Evolutionary conservation across 2,888 invertebrate species (phyloP).

Genomic region (Drosophila subquinaria): DNA sequence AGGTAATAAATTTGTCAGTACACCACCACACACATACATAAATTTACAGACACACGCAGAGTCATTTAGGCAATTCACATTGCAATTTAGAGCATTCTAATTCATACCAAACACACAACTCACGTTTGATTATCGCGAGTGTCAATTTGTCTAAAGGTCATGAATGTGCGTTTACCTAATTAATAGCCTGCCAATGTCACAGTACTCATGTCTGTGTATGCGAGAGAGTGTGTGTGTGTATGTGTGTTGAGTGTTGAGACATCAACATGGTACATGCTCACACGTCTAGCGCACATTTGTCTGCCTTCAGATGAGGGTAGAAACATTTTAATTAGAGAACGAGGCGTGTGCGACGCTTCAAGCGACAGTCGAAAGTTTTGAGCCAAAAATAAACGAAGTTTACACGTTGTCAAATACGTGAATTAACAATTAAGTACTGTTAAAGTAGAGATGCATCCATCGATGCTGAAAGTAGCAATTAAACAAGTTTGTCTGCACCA

Average conservation of each 20-base stretch:
- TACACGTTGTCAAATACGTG: conserved; percentile 26
- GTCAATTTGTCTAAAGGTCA: conserved; percentile 76
- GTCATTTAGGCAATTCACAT: conserved; percentile 24
- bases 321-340: conserved; percentile 78
- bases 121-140: conserved; percentile 75
- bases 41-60: neutral
- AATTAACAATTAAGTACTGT: conserved; percentile 6
- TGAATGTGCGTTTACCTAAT: conserved; percentile 75
- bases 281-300: conserved; percentile 46
- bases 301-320: conserved; percentile 33
- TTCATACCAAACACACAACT: conserved; percentile 45
- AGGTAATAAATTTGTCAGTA: conserved; percentile 23
- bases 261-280: conserved; percentile 48
- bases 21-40: neutral
- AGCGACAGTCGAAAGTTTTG: conserved; percentile 40
- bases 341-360: conserved; percentile 22
- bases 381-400: conserved; percentile 28
- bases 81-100: conserved; percentile 36
- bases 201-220: conserved; percentile 3
- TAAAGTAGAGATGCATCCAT: neutral
- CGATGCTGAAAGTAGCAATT: neutral
- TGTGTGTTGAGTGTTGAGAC: conserved; percentile 32
- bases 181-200: conserved; percentile 70
- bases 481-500: neutral
- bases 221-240: neutral